These are phyloP conservation scores for Falco cherrug DNA, from an alignment of 2,797 vertebrate genomes.

Conservation along the genomic window DNA sequence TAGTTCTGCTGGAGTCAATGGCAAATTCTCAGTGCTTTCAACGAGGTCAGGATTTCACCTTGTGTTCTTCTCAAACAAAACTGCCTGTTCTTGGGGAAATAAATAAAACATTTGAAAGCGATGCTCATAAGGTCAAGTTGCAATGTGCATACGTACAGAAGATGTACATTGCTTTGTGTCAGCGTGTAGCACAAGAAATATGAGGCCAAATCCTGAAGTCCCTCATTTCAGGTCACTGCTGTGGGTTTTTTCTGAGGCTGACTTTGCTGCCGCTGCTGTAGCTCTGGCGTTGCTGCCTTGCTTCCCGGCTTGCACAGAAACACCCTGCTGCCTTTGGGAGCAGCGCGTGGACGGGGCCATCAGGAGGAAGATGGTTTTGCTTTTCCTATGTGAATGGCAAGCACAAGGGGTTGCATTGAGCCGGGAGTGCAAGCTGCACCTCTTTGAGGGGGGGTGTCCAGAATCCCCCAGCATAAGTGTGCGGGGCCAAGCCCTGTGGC, in stretches of 20 bases:
- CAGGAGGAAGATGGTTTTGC: background rate
- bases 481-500: fast-evolving
- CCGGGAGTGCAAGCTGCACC: background rate
- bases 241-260: background rate
- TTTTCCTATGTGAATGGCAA: fast-evolving
- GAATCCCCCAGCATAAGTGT: fast-evolving
- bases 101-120: conserved; percentile 4
- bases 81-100: conserved; percentile 21
- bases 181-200: background rate
- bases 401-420: background rate
- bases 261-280: background rate
- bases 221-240: background rate
- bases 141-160: background rate
- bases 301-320: background rate
- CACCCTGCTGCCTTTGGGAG: background rate
- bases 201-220: background rate
- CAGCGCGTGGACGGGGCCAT: fast-evolving
- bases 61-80: background rate
- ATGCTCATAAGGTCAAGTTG: background rate
- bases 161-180: background rate
- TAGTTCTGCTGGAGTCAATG: background rate
- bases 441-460: fast-evolving
- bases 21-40: background rate
- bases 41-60: conserved; percentile 39
- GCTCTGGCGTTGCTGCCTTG: fast-evolving